Percentiles rank a stretch among this genome's conserved stretches.
phyloP scores from a whole-genome alignment of 2,113 vertebrate genomes.

The Corydoras maculifer region DNA sequence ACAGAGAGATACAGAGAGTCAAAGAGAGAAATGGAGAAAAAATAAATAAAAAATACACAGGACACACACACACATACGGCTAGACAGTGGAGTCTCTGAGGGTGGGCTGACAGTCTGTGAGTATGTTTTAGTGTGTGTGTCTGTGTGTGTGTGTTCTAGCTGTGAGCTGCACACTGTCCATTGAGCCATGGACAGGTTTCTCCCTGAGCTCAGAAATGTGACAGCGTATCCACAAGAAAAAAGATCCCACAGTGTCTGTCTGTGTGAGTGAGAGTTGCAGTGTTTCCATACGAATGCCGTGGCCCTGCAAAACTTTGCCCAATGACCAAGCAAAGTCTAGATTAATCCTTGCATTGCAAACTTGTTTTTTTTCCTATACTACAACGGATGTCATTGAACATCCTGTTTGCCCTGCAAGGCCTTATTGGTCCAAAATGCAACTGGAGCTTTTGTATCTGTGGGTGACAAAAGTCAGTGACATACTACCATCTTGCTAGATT shows the following conservation, averaged over 20 bases:
- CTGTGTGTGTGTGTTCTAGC: slow-evolving; percentile 24
- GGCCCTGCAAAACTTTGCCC: too few species aligned
- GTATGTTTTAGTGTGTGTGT: slow-evolving; percentile 1
- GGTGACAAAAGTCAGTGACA: too few species aligned
- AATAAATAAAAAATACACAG: background rate
- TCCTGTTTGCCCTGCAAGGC: too few species aligned
- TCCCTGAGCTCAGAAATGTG: slow-evolving; percentile 32
- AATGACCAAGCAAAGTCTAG: too few species aligned
- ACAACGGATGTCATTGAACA: too few species aligned
- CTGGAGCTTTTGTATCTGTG: too few species aligned
- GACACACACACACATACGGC: slow-evolving; percentile 24
- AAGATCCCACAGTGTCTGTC: slow-evolving; percentile 27
- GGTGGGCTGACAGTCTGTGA: slow-evolving; percentile 25
- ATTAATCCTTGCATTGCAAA: too few species aligned
- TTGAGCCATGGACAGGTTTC: slow-evolving; percentile 36
- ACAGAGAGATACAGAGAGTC: too few species aligned
- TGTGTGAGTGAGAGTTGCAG: slow-evolving; percentile 17
- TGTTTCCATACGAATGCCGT: background rate
- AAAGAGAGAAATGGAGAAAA: background rate
- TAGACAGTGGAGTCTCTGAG: slow-evolving; percentile 29
- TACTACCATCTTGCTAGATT: too few species aligned
- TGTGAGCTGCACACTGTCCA: slow-evolving; percentile 36
- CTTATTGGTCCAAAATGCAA: too few species aligned
- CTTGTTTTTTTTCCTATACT: too few species aligned
- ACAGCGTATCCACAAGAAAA: slow-evolving; percentile 26